Conservation (phyloP, 2,888 invertebrate species). For the Eumerus sabulonum region DNA sequence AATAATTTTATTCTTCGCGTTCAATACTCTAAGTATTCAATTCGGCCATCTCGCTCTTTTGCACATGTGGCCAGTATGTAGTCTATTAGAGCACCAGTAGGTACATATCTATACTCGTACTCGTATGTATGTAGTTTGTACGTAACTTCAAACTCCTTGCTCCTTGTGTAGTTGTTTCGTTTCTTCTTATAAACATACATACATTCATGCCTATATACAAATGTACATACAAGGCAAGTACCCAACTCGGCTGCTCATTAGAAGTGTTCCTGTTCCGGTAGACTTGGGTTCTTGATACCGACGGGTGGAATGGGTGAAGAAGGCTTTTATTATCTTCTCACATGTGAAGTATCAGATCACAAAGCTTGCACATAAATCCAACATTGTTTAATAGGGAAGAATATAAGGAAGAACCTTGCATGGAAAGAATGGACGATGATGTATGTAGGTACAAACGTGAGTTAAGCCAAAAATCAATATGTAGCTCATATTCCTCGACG, state of each 20-base stretch:
- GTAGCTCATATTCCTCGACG: background rate
- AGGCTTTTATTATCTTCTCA: conserved; percentile 67
- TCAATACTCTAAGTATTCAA: conserved; percentile 47
- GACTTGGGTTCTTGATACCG: conserved; percentile 33
- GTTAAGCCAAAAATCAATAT: conserved; percentile 64
- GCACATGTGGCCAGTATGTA: conserved; percentile 3
- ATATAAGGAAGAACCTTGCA: background rate
- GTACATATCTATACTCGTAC: conserved; percentile 4
- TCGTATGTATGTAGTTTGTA: too few relatives aligned
- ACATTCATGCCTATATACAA: too few relatives aligned
- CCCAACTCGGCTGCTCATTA: conserved; percentile 65
- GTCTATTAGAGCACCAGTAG: conserved; percentile 41
- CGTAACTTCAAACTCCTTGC: conserved; percentile 17
- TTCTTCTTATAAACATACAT: conserved; percentile 48
- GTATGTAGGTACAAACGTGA: too few relatives aligned
- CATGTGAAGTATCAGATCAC: conserved; percentile 66
- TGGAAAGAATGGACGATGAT: background rate
- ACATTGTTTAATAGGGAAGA: conserved; percentile 48
- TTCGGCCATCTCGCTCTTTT: conserved; percentile 48
- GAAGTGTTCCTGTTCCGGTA: conserved; percentile 69
- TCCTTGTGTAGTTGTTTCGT: conserved; percentile 44
- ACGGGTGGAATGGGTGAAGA: conserved; percentile 27
- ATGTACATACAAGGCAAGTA: conserved; percentile 65
- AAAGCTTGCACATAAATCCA: conserved; percentile 65
- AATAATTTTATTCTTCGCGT: conserved; percentile 54